phyloP scores from a whole-genome alignment of 2,113 vertebrate species.

The Elachura formosa region DNA sequence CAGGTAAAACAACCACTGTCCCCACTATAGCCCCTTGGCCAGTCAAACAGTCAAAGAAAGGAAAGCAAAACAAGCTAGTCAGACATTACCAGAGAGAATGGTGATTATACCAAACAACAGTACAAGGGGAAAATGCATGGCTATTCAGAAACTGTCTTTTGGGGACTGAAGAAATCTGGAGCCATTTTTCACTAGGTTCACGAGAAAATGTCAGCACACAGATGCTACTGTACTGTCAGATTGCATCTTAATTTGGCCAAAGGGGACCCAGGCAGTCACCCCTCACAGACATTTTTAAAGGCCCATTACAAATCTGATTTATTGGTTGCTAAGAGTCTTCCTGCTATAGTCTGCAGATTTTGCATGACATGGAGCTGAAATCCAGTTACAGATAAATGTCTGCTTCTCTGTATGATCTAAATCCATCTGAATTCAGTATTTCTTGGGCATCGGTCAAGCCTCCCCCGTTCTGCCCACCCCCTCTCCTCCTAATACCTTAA shows the following conservation, averaged over 20 bases:
- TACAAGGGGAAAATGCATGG: slow-evolving; percentile 11
- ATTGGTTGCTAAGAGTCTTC: slow-evolving; percentile 40
- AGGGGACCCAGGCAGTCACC: slow-evolving; percentile 63
- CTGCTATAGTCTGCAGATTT: slow-evolving; percentile 39
- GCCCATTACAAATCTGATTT: slow-evolving; percentile 67
- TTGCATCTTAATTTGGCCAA: slow-evolving; percentile 71
- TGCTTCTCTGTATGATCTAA: slow-evolving; percentile 24
- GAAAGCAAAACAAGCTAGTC: slow-evolving; percentile 46
- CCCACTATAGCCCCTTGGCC: background rate
- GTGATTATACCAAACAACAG: slow-evolving; percentile 49
- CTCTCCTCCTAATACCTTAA: slow-evolving; percentile 42
- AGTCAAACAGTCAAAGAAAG: slow-evolving; percentile 21
- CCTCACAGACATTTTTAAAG: slow-evolving; percentile 63
- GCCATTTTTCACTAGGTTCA: slow-evolving; percentile 77
- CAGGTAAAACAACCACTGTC: slow-evolving; percentile 34
- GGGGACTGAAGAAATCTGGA: slow-evolving; percentile 58
- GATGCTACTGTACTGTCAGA: slow-evolving; percentile 66
- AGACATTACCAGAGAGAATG: background rate
- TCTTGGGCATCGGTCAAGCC: background rate
- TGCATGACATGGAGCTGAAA: slow-evolving; percentile 34
- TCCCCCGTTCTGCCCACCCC: background rate
- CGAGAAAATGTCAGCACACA: slow-evolving; percentile 74
- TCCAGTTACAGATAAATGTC: slow-evolving; percentile 49
- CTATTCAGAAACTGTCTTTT: slow-evolving; percentile 57
- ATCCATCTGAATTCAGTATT: slow-evolving; percentile 50